Evolutionary conservation across 2,888 invertebrate genomes (phyloP).

Genomic region (Timema cristinae): DNA sequence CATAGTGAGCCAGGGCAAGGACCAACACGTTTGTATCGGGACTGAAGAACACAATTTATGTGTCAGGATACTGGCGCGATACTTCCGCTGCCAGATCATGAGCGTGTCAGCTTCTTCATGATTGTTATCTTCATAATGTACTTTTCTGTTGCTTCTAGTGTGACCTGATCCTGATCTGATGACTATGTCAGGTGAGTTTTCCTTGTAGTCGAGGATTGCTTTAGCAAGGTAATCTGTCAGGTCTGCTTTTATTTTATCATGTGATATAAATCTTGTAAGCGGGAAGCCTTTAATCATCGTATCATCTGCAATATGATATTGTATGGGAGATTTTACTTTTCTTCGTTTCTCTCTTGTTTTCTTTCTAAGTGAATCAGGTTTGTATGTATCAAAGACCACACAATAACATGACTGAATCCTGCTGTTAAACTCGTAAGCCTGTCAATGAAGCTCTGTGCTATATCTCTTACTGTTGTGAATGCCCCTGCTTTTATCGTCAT

Average conservation of each 20-base stretch:
- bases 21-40: not conserved
- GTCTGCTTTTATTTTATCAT: no score
- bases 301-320: slow-evolving; percentile 3
- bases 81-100: not conserved
- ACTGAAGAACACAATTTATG: not conserved
- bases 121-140: not conserved
- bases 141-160: not conserved
- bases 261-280: no score
- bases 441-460: not conserved
- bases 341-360: not conserved
- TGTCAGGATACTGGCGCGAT: not conserved
- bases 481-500: not conserved
- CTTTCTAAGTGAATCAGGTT: not conserved
- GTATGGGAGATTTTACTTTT: not conserved
- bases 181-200: no score
- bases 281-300: no score
- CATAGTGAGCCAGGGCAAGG: not conserved
- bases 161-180: no score
- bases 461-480: not conserved
- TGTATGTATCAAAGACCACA: not conserved
- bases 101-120: slow-evolving; percentile 8
- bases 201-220: no score
- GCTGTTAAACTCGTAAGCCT: no score
- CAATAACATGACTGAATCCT: not conserved
- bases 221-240: no score